A percentile compares a stretch with the other conserved stretches of the same genome.
phyloP scores from a whole-genome alignment of 2,888 invertebrate species.

The Idaea aversata region DNA sequence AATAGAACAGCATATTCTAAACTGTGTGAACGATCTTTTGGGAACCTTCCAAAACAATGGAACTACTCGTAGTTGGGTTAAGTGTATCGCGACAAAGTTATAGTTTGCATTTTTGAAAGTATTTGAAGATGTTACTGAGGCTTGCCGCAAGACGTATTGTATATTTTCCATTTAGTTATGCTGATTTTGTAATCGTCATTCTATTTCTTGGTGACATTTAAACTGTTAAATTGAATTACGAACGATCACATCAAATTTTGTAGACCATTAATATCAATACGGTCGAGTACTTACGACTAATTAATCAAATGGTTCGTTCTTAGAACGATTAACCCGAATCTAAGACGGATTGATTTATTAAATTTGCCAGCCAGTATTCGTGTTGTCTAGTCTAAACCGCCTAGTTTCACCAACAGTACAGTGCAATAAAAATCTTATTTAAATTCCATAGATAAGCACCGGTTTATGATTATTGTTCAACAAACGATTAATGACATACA shows the following conservation, averaged over 20 bases:
- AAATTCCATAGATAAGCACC: background rate
- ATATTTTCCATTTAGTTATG: no score
- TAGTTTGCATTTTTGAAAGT: constrained; percentile 27
- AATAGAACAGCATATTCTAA: constrained; percentile 59
- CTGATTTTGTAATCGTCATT: no score
- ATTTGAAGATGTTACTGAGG: background rate
- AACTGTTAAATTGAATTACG: background rate
- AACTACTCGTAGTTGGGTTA: constrained; percentile 17
- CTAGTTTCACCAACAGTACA: background rate
- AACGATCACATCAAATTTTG: background rate
- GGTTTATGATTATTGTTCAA: background rate
- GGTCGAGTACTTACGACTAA: background rate
- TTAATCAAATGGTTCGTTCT: background rate
- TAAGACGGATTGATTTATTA: background rate
- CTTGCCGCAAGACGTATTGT: background rate
- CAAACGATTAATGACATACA: background rate
- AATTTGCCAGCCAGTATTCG: background rate
- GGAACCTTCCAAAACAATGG: constrained; percentile 49
- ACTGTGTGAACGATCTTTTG: constrained; percentile 70
- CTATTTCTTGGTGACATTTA: background rate
- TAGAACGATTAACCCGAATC: background rate
- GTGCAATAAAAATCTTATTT: background rate
- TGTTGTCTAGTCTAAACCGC: background rate
- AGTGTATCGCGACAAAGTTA: constrained; percentile 40
- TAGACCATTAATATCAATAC: background rate